Conservation (phyloP, 2,888 invertebrate genomes). For the Choristoneura rosaceana region DNA sequence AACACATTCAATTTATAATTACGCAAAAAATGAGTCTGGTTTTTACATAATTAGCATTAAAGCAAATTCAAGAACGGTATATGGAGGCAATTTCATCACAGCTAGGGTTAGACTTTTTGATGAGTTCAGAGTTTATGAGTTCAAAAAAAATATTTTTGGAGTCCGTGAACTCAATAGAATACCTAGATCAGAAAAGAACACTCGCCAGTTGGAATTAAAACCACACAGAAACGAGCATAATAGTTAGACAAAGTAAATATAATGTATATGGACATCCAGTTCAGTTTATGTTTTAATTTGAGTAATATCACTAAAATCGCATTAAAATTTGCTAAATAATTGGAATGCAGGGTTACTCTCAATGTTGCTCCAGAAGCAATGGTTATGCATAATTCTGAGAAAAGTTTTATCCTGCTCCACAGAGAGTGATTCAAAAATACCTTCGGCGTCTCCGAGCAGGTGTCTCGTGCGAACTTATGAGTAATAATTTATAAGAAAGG, state of each 20-base stretch:
- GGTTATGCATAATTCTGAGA: slow-evolving; percentile 13
- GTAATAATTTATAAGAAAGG: slow-evolving; percentile 59
- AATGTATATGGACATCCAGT: too few species aligned
- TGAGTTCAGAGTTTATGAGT: background rate
- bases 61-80: background rate
- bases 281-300: background rate
- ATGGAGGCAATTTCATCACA: background rate
- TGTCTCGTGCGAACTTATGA: slow-evolving; percentile 36
- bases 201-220: too few species aligned
- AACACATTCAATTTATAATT: too few species aligned
- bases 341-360: slow-evolving; percentile 3
- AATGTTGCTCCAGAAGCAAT: background rate
- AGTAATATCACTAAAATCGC: background rate
- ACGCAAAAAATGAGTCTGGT: too few species aligned
- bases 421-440: slow-evolving; percentile 45
- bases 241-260: too few species aligned
- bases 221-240: too few species aligned
- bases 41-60: too few species aligned
- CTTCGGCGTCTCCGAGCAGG: slow-evolving; percentile 36
- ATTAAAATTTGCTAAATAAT: slow-evolving; percentile 5
- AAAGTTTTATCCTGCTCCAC: slow-evolving; percentile 16
- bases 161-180: too few species aligned
- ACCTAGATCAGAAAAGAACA: too few species aligned
- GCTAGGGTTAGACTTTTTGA: too few species aligned
- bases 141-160: background rate